Base-by-base conservation (phyloP, 1,140 invertebrate species). In the Solenopsis fugax region DNA sequence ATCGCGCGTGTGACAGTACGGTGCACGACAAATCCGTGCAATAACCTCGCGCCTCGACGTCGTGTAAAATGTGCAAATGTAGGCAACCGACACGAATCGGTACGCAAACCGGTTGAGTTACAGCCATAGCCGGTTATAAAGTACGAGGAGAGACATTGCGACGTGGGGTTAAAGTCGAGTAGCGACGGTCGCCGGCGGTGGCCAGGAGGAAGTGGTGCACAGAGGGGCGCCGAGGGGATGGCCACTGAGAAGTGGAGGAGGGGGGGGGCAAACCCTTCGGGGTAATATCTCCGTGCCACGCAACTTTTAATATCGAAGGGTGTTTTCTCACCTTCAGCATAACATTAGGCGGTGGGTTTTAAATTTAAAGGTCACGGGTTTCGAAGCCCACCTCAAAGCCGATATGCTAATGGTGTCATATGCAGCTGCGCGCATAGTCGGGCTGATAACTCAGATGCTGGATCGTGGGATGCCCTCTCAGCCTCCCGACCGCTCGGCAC, bases 281-380 rank as follows among this genome's bases (percentile, higher is more conserved):
- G 88, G 86, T 94, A 94, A 94, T 94, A 94, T 92, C 93, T 91
- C 85, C 86, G 88, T 92, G 91, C 93, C 94, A 94, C 93, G 93
- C 93, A 93, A 94, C 91, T 94, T 94, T 94, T 94, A 94, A 94
- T 94, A 94, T 94, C 93, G 93, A 93, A 93, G 93, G 93, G 93
- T 94, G 94, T 94, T 94, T 94, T 94, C 93, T 94, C 93, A 94
- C 93, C 92, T 94, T 92, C 89, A 75, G 89, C 88, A 91, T 92
- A 93, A 93, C 92, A 92, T 93, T 91, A 93, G 87, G 67, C 87
- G 89, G 85, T 84, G 80, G 72, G 67, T 91, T 94, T 94, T 92
- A 91, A 93, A 93, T 93, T 93, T 94, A 93, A 93, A 94, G 92
- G 91, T 92, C 82, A 91, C 88, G 87, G 88, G 78, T 90, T 88